Evolutionary conservation across 2,797 vertebrate species (phyloP).

Genomic region (Scolopax rusticola): DNA sequence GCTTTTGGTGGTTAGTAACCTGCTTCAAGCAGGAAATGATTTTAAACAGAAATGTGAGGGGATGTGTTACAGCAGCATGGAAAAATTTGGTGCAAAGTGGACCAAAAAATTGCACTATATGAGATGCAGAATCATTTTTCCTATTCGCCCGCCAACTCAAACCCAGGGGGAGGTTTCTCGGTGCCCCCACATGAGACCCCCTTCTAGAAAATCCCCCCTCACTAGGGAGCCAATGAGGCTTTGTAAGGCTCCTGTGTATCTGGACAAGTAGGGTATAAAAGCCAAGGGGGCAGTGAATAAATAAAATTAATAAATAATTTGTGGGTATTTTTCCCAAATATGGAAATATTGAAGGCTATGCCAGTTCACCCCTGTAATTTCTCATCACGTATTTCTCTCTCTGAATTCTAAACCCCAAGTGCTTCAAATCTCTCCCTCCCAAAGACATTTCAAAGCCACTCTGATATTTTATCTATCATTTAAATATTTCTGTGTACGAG

Average conservation of each 20-base stretch:
- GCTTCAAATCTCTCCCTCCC: background rate
- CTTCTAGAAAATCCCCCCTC: background rate
- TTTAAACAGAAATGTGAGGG: background rate
- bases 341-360: background rate
- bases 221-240: background rate
- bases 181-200: accelerated
- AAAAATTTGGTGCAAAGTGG: background rate
- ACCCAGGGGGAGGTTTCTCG: accelerated
- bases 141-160: background rate
- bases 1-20: background rate
- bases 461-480: background rate
- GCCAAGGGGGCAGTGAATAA: background rate
- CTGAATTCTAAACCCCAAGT: background rate
- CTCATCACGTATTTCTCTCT: background rate
- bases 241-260: background rate
- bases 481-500: background rate
- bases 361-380: background rate
- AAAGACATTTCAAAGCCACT: background rate
- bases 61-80: background rate
- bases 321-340: background rate
- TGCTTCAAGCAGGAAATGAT: background rate
- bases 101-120: background rate
- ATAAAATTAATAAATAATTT: background rate
- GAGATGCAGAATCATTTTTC: background rate
- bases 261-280: background rate